A percentile compares a stretch with the other conserved stretches of the same genome.
These are phyloP conservation scores for Drosophila infuscata DNA, from an alignment of 2,888 invertebrate species.

Conservation along the genomic window DNA sequence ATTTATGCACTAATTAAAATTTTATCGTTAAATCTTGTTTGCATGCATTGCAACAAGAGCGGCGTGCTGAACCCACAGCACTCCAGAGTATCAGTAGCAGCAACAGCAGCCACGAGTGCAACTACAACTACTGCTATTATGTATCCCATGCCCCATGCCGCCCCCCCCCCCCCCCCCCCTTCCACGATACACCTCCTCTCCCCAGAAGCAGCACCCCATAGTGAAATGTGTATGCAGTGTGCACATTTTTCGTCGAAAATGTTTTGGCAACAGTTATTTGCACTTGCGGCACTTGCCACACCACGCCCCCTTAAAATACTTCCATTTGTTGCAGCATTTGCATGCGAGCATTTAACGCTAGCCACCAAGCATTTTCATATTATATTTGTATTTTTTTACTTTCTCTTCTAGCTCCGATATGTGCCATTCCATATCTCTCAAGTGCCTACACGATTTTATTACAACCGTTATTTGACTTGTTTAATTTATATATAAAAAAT, in stretches of 20 bases:
- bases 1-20: constrained; percentile 81
- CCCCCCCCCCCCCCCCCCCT: neutral
- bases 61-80: constrained; percentile 45
- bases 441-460: constrained; percentile 43
- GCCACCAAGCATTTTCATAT: constrained; percentile 68
- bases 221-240: constrained; percentile 66
- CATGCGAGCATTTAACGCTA: constrained; percentile 63
- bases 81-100: constrained; percentile 13
- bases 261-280: constrained; percentile 74
- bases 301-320: constrained; percentile 2
- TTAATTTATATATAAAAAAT: neutral
- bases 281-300: neutral
- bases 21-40: constrained; percentile 82
- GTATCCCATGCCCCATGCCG: neutral
- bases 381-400: constrained; percentile 52
- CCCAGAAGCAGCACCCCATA: neutral
- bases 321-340: constrained; percentile 43
- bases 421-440: constrained; percentile 47
- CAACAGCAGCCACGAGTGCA: constrained; percentile 8
- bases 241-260: constrained; percentile 73
- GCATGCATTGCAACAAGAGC: constrained; percentile 74
- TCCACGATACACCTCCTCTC: neutral
- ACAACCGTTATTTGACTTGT: constrained; percentile 6
- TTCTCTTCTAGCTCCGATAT: constrained; percentile 43
- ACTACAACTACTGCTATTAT: neutral